These are phyloP conservation scores for Plectrocnemia conspersa DNA, from an alignment of 1,140 invertebrate species.

Conservation along the genomic window DNA sequence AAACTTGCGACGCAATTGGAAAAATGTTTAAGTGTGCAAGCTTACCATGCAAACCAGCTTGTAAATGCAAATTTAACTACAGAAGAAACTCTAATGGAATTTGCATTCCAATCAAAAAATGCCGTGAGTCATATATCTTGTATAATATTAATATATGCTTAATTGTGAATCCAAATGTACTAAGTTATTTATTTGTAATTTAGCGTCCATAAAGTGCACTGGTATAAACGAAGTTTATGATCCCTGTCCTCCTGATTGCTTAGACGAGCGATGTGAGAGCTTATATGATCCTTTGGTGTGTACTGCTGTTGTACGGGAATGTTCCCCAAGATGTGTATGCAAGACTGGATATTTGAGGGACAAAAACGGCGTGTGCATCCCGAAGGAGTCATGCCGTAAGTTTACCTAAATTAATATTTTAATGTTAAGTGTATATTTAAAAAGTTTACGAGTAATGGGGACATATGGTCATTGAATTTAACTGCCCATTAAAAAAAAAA, in stretches of 20 bases:
- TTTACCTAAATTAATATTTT: background rate
- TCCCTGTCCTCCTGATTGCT: conserved; percentile 14
- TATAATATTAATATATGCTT: conserved; percentile 8
- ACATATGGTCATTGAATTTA: too few species aligned
- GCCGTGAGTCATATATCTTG: conserved; percentile 21
- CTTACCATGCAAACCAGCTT: conserved; percentile 20
- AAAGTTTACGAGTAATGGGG: too few species aligned
- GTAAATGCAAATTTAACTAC: conserved; percentile 28
- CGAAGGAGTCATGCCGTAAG: background rate
- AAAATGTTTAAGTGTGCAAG: conserved; percentile 25
- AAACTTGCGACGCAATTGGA: conserved; percentile 20
- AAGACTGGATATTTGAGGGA: conserved; percentile 7
- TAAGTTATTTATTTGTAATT: background rate
- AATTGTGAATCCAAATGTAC: background rate
- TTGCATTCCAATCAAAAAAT: conserved; percentile 23
- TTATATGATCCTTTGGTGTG: conserved; percentile 4
- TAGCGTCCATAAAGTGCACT: conserved; percentile 13
- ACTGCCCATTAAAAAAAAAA: too few species aligned
- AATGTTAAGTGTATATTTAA: too few species aligned
- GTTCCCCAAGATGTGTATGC: conserved; percentile 13
- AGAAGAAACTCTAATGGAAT: conserved; percentile 20
- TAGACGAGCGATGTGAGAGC: conserved; percentile 10
- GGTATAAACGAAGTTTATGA: conserved; percentile 19
- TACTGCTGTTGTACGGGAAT: conserved; percentile 8
- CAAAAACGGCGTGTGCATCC: conserved; percentile 11